Conservation (phyloP, 2,797 vertebrate species). For the Manis pentadactyla region DNA sequence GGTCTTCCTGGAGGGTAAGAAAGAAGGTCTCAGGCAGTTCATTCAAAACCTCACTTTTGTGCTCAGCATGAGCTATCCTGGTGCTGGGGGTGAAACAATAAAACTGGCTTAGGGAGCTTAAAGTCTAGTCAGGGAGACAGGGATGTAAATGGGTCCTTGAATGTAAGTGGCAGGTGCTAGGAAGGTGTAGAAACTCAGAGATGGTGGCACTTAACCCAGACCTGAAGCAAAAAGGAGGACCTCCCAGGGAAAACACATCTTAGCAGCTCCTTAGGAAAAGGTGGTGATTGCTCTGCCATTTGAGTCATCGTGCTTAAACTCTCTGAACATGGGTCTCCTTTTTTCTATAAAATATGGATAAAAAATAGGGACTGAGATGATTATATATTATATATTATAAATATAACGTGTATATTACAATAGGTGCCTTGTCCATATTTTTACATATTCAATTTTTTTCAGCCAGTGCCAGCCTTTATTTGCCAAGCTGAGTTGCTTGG, state of each 20-base stretch:
- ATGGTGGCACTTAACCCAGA: not conserved
- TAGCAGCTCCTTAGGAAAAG: not conserved
- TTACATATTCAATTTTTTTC: not conserved
- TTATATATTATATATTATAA: not conserved
- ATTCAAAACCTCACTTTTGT: not conserved
- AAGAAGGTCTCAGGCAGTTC: not conserved
- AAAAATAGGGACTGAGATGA: not conserved
- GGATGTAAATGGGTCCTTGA: accelerated
- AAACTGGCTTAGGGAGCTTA: not conserved
- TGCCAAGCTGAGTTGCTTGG: not conserved
- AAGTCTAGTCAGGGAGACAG: not conserved
- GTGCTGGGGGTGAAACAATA: not conserved
- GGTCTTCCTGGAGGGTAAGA: not conserved
- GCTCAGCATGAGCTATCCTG: not conserved
- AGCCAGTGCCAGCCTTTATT: not conserved
- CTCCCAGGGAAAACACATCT: not conserved
- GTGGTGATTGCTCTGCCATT: not conserved
- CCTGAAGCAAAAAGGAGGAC: not conserved
- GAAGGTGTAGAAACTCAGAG: not conserved
- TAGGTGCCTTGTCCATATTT: not conserved
- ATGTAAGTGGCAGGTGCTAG: not conserved
- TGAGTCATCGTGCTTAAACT: not conserved
- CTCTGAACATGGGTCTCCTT: not conserved
- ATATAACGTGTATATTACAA: not conserved
- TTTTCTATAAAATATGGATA: not conserved